Conservation (phyloP, 2,888 invertebrate species). For the Anagyrus pseudococci region DNA sequence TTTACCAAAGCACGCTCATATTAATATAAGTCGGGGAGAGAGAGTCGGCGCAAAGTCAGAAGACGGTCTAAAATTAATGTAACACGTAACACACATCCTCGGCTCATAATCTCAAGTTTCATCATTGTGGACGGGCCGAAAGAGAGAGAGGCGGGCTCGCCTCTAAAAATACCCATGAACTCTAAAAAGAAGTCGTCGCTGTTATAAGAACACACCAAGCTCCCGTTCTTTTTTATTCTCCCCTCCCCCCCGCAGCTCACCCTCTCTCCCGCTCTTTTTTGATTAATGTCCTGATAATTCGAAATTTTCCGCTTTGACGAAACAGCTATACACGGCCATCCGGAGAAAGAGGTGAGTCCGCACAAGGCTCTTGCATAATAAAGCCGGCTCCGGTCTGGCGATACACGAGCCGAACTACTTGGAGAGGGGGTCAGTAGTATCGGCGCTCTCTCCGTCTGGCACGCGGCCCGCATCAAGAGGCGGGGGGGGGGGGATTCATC, state of each 20-base stretch:
- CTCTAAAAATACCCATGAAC: conserved; percentile 5
- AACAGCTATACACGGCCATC: not conserved
- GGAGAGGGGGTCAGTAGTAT: not conserved
- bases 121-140: too few relatives aligned
- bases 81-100: conserved; percentile 1
- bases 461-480: conserved; percentile 15
- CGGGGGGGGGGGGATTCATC: conserved; percentile 19
- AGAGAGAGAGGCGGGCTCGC: not conserved
- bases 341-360: not conserved
- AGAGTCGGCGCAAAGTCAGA: not conserved
- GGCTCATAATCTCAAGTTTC: conserved; percentile 13
- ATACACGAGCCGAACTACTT: too few relatives aligned
- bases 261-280: not conserved
- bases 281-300: conserved; percentile 31
- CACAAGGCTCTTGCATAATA: too few relatives aligned
- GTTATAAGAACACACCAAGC: too few relatives aligned
- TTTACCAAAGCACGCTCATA: not conserved
- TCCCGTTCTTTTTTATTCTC: too few relatives aligned
- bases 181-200: not conserved
- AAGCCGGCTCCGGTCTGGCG: too few relatives aligned
- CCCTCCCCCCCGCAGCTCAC: too few relatives aligned
- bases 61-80: conserved; percentile 10
- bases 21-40: not conserved
- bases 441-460: conserved; percentile 13
- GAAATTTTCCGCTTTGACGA: conserved; percentile 18